Percentiles rank a stretch among this genome's conserved stretches.
phyloP scores from a whole-genome alignment of 1,140 invertebrate species.

The Chrysomallon squamiferum region DNA sequence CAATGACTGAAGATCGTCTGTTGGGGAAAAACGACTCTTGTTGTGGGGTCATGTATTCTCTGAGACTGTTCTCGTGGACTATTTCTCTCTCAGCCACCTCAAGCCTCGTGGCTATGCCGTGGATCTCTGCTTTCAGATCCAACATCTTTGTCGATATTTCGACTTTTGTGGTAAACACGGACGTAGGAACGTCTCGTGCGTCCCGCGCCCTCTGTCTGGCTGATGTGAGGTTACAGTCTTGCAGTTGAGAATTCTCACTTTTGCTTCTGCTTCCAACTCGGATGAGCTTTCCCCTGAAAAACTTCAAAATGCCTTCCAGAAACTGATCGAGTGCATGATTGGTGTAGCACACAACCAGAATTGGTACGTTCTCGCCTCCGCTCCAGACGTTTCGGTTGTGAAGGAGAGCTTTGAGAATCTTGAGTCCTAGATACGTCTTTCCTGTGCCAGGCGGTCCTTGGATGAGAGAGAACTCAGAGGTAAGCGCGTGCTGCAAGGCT shows the following conservation, averaged over 20 bases:
- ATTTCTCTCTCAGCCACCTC: constrained; percentile 33
- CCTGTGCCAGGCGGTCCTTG: constrained; percentile 68
- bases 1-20: constrained; percentile 17
- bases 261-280: constrained; percentile 78
- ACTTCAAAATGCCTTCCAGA: constrained; percentile 69
- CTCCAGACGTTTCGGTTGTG: constrained; percentile 51
- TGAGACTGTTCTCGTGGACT: constrained; percentile 24
- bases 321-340: constrained; percentile 91
- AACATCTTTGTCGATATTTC: constrained; percentile 21
- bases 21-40: constrained; percentile 7
- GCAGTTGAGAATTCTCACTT: constrained; percentile 44
- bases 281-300: constrained; percentile 65
- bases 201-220: constrained; percentile 20
- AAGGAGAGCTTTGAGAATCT: constrained; percentile 58
- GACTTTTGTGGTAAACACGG: constrained; percentile 24
- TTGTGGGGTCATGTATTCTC: constrained; percentile 21
- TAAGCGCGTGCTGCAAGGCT: constrained; percentile 63
- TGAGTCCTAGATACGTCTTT: constrained; percentile 58
- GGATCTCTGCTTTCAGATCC: constrained; percentile 23
- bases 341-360: constrained; percentile 83
- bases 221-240: constrained; percentile 28
- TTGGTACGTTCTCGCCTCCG: constrained; percentile 60
- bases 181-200: constrained; percentile 15
- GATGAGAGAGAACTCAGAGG: constrained; percentile 70
- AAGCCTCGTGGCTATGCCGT: constrained; percentile 25